Conservation (phyloP, 1,140 invertebrate genomes). For the Melipona quadrifasciata region DNA sequence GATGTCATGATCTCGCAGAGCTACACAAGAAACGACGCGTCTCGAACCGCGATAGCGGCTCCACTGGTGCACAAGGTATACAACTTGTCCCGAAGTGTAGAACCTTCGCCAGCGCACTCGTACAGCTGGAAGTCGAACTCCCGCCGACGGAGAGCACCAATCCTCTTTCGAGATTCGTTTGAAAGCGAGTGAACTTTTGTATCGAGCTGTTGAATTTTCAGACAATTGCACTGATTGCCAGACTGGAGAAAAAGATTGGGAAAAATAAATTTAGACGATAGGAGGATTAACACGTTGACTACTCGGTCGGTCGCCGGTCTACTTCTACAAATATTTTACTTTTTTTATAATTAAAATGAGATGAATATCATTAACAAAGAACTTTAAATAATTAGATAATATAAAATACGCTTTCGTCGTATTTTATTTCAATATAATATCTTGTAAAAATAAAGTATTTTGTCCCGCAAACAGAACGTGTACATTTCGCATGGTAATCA, state of each 20-base stretch:
- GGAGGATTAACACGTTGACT: not conserved
- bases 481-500: no score
- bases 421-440: no score
- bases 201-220: not conserved
- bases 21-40: slow-evolving; percentile 1
- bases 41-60: slow-evolving; percentile 32
- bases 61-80: slow-evolving; percentile 35
- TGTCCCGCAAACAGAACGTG: no score
- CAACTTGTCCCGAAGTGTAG: not conserved
- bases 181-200: not conserved
- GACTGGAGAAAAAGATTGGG: no score
- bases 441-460: no score
- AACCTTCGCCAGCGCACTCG: slow-evolving; percentile 18
- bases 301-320: no score
- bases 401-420: no score
- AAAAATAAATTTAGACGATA: not conserved
- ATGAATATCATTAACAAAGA: no score
- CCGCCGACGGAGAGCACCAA: not conserved
- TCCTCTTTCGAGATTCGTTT: not conserved
- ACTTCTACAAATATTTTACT: no score
- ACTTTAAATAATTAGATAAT: no score
- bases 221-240: not conserved
- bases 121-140: slow-evolving; percentile 6
- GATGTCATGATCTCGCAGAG: not conserved
- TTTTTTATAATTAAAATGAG: no score